These are phyloP conservation scores for Branchellion lobata DNA, from an alignment of 2,888 invertebrate species.

Conservation along the genomic window DNA sequence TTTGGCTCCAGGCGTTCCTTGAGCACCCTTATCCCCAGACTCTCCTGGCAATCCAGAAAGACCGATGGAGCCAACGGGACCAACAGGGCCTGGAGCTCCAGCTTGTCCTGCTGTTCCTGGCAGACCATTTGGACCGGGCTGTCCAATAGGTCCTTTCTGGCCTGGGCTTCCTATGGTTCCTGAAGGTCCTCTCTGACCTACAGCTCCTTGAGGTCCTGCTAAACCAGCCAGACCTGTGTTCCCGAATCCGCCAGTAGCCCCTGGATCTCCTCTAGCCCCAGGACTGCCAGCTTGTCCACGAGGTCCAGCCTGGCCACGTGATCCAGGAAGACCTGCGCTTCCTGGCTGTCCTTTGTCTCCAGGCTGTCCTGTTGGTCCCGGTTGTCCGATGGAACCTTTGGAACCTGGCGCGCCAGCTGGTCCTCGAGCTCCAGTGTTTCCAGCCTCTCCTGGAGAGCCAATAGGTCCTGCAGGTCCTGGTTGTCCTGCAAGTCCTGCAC, in stretches of 20 bases:
- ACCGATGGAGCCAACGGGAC: constrained; percentile 37
- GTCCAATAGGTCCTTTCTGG: constrained; percentile 11
- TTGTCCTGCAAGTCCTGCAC: constrained; percentile 19
- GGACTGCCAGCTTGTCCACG: constrained; percentile 37
- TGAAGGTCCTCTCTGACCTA: constrained; percentile 26
- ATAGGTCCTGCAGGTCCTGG: constrained; percentile 34
- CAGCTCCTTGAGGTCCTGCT: constrained; percentile 30
- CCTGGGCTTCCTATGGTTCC: constrained; percentile 16
- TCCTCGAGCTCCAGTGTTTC: constrained; percentile 36
- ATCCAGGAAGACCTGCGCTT: constrained; percentile 39
- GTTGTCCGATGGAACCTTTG: constrained; percentile 33
- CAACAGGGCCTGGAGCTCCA: not conserved
- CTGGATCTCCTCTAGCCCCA: constrained; percentile 37
- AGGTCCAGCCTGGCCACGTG: constrained; percentile 45
- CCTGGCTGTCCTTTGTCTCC: constrained; percentile 49
- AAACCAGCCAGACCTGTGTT: constrained; percentile 20
- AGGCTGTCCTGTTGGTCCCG: constrained; percentile 46
- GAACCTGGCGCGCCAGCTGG: constrained; percentile 16
- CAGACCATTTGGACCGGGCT: not conserved
- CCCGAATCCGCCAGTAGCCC: constrained; percentile 15
- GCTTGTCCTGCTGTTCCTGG: not conserved
- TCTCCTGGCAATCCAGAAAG: constrained; percentile 33
- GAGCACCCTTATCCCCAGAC: constrained; percentile 23
- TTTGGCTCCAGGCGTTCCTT: not conserved
- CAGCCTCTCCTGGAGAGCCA: constrained; percentile 42